Conservation (phyloP, 2,797 vertebrate species). For the Streptopelia turtur region DNA sequence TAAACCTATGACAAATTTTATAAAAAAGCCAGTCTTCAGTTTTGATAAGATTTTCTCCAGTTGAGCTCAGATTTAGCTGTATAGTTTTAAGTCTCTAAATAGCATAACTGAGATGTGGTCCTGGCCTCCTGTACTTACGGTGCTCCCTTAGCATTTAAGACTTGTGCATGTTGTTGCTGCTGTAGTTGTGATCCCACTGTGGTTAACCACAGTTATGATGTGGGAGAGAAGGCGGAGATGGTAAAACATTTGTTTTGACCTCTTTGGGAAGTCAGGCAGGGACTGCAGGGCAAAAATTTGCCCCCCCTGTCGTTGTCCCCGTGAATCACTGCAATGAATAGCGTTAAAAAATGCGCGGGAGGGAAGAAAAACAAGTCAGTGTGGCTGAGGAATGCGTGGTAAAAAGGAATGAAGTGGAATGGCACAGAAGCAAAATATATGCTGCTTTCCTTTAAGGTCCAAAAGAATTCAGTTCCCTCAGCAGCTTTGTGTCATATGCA, state of each 20-base stretch:
- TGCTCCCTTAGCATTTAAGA: not conserved
- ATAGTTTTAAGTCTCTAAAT: constrained; percentile 43
- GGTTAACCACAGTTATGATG: constrained; percentile 23
- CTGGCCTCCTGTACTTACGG: not conserved
- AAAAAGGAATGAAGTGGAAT: not conserved
- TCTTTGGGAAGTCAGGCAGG: not conserved
- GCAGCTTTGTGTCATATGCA: not conserved
- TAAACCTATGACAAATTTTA: constrained; percentile 63
- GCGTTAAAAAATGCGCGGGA: not conserved
- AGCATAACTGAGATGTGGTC: not conserved
- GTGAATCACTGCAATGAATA: not conserved
- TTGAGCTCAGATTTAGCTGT: constrained; percentile 22
- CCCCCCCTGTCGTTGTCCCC: not conserved
- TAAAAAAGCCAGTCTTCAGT: constrained; percentile 35
- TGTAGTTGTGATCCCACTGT: not conserved
- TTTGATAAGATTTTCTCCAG: constrained; percentile 30
- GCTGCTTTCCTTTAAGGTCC: not conserved
- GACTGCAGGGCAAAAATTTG: not conserved
- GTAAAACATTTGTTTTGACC: constrained; percentile 20
- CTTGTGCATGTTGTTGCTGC: not conserved
- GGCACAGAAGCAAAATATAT: not conserved
- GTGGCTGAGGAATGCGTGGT: not conserved
- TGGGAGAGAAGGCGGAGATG: constrained; percentile 17
- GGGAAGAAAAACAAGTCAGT: not conserved
- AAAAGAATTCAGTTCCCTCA: not conserved